Conservation (phyloP, 2,888 invertebrate species). For the Xylota segnis region DNA sequence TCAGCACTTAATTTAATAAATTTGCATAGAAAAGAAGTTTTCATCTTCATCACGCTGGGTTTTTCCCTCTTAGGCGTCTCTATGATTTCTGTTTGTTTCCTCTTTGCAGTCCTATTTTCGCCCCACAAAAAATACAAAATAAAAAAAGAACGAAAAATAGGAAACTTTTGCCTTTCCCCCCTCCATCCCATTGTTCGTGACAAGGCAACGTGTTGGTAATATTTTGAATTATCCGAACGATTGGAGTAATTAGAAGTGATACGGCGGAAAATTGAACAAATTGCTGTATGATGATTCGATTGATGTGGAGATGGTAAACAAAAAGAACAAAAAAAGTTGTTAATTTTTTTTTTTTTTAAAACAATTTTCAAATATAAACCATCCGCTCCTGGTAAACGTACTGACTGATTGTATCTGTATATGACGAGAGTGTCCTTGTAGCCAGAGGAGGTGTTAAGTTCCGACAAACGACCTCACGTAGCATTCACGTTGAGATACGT, state of each 20-base stretch:
- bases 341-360: constrained; percentile 15
- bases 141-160: constrained; percentile 15
- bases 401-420: constrained; percentile 12
- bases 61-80: neutral
- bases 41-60: constrained; percentile 38
- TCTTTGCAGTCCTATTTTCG: constrained; percentile 1
- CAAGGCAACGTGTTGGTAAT: constrained; percentile 38
- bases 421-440: constrained; percentile 23
- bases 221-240: constrained; percentile 67
- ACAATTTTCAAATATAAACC: constrained; percentile 17
- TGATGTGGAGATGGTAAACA: constrained; percentile 2
- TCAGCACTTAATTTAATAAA: constrained; percentile 75
- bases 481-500: constrained; percentile 56
- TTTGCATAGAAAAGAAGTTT: constrained; percentile 74
- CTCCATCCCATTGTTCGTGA: neutral
- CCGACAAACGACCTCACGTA: constrained; percentile 66
- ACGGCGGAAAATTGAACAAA: constrained; percentile 67
- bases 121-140: neutral
- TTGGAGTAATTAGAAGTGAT: constrained; percentile 73
- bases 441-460: constrained; percentile 65
- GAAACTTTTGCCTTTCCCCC: constrained; percentile 30
- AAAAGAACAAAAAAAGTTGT: constrained; percentile 11
- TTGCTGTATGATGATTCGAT: constrained; percentile 63
- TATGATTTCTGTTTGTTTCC: constrained; percentile 20
- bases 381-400: neutral